Evolutionary conservation across 2,888 invertebrate species (phyloP).

Genomic region (Sphaeridia pumilis): DNA sequence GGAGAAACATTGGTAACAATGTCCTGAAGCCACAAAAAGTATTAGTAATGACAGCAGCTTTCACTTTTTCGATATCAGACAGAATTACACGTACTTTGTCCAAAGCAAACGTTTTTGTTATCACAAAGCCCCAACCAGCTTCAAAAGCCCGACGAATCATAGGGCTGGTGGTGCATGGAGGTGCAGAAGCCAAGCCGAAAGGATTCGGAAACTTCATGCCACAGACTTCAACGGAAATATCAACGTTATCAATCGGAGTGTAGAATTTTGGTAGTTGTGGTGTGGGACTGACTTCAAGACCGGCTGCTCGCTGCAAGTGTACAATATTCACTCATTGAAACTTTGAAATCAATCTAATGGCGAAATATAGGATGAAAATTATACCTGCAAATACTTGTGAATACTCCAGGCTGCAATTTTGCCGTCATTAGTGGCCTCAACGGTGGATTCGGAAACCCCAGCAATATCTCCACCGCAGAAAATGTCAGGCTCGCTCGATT

Average conservation of each 20-base stretch:
- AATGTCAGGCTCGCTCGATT: conserved; percentile 61
- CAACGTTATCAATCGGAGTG: conserved; percentile 84
- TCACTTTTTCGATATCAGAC: neutral
- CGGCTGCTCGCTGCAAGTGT: neutral
- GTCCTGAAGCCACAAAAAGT: conserved; percentile 50
- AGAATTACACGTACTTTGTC: conserved; percentile 58
- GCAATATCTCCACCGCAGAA: conserved; percentile 93
- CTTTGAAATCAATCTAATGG: neutral
- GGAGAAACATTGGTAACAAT: conserved; percentile 94
- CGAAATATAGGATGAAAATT: neutral
- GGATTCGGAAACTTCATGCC: conserved; percentile 92
- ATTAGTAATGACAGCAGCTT: neutral
- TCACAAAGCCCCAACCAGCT: conserved; percentile 94
- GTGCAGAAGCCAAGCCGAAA: conserved; percentile 93
- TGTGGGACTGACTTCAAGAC: conserved; percentile 48
- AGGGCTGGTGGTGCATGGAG: conserved; percentile 83
- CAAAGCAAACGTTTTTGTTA: conserved; percentile 91
- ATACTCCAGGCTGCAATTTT: conserved; percentile 94
- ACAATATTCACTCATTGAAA: neutral
- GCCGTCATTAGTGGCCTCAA: conserved; percentile 96
- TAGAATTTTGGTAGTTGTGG: conserved; percentile 81
- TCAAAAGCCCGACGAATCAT: conserved; percentile 94
- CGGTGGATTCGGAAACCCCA: conserved; percentile 90
- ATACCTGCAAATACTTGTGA: conserved; percentile 77
- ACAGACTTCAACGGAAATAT: conserved; percentile 83